A percentile compares a stretch with the other conserved stretches of the same genome.
phyloP scores from a whole-genome alignment of 2,888 invertebrate species.

The Drosophila helvetica region DNA sequence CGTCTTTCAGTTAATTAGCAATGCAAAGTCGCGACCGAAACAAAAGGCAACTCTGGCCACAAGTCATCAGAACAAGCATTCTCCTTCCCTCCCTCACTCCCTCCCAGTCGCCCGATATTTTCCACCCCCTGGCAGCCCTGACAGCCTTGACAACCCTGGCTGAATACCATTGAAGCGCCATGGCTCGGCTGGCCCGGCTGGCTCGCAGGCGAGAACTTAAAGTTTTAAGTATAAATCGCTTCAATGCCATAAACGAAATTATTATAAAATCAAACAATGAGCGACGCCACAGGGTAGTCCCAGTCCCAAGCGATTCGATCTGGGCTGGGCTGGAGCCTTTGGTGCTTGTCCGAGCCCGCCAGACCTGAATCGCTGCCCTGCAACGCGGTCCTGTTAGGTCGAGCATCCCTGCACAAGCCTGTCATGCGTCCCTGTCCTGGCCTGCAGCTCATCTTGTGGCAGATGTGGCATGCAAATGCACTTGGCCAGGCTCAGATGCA shows the following conservation, averaged over 20 bases:
- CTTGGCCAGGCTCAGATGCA: background rate
- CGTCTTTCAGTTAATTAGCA: slow-evolving; percentile 25
- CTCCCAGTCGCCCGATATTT: background rate
- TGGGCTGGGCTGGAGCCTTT: background rate
- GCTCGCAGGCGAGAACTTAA: slow-evolving; percentile 14
- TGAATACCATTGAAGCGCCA: slow-evolving; percentile 26
- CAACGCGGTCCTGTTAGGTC: too few relatives aligned
- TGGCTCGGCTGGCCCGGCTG: background rate
- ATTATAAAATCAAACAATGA: slow-evolving; percentile 46
- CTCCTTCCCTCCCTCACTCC: too few relatives aligned
- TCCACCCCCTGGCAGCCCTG: background rate
- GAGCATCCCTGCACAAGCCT: background rate
- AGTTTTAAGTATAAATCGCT: slow-evolving; percentile 40
- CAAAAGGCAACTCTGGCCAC: slow-evolving; percentile 14
- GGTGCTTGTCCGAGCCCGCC: too few relatives aligned
- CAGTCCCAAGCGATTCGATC: background rate
- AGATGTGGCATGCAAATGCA: background rate
- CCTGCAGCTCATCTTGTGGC: background rate
- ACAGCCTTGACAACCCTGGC: background rate
- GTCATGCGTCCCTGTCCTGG: background rate
- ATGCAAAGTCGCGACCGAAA: slow-evolving; percentile 27
- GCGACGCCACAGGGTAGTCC: slow-evolving; percentile 7
- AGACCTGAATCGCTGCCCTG: too few relatives aligned
- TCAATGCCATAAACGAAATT: slow-evolving; percentile 36
- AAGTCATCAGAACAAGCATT: background rate